Evolutionary conservation across 2,888 invertebrate genomes (phyloP).

Genomic region (Eristalinus sepulchralis): DNA sequence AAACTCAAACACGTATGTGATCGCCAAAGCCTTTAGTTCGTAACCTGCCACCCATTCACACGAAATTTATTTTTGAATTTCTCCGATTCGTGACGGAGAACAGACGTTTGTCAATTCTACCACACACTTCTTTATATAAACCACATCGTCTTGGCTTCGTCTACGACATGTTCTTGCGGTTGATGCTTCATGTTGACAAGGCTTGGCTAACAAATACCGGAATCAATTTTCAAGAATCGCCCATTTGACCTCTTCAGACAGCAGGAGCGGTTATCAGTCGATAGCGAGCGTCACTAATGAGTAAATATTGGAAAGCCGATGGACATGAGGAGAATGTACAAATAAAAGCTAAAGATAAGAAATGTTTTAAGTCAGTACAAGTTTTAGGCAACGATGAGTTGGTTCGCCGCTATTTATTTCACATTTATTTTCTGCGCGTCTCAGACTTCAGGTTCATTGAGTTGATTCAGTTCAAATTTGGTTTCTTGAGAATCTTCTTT

Average conservation of each 20-base stretch:
- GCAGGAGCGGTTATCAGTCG: background rate
- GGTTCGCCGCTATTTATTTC: background rate
- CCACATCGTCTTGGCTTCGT: too few species aligned
- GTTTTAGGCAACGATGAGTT: conserved; percentile 24
- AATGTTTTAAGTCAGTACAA: conserved; percentile 29
- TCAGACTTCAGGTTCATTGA: conserved; percentile 24
- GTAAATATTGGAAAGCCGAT: background rate
- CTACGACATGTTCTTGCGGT: too few species aligned
- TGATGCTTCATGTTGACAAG: too few species aligned
- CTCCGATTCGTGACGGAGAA: too few species aligned
- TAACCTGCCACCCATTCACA: too few species aligned
- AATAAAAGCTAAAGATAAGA: conserved; percentile 35
- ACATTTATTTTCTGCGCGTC: conserved; percentile 9
- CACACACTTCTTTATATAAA: too few species aligned
- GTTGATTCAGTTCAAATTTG: background rate
- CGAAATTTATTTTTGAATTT: too few species aligned
- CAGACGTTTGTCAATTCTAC: too few species aligned
- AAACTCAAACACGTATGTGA: too few species aligned
- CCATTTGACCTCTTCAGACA: background rate
- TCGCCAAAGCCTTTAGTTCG: too few species aligned
- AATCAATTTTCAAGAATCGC: background rate
- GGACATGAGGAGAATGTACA: conserved; percentile 2
- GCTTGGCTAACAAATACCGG: too few species aligned
- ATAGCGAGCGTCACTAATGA: background rate
- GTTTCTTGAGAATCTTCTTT: background rate